Evolutionary conservation across 2,797 vertebrate genomes (phyloP).

Genomic region (Artibeus lituratus): DNA sequence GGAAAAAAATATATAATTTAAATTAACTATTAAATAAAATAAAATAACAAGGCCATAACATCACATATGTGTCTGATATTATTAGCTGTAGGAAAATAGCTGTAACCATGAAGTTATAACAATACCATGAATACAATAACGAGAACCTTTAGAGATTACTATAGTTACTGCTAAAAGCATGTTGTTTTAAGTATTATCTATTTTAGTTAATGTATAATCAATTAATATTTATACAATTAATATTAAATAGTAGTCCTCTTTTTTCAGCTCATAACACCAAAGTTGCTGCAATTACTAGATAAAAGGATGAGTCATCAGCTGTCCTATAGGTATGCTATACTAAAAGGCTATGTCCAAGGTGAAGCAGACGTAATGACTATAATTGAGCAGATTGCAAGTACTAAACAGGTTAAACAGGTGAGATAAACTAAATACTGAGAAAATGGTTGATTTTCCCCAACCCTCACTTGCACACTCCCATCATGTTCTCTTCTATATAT

Average conservation of each 20-base stretch:
- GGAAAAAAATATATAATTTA: background rate
- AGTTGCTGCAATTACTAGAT: constrained; percentile 67
- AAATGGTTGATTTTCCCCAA: background rate
- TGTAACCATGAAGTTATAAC: background rate
- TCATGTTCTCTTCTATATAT: background rate
- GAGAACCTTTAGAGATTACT: background rate
- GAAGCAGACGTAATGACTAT: constrained; percentile 70
- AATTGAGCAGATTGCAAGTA: constrained; percentile 73
- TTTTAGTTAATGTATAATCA: background rate
- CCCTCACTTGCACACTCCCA: background rate
- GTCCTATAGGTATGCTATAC: constrained; percentile 68
- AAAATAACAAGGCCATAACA: background rate
- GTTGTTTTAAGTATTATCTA: background rate
- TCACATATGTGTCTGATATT: background rate
- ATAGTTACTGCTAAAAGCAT: background rate
- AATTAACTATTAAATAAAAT: background rate
- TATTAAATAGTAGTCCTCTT: background rate
- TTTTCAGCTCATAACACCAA: constrained; percentile 73
- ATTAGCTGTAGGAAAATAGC: background rate
- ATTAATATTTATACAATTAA: background rate
- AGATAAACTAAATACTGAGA: constrained; percentile 48
- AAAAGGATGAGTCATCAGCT: constrained; percentile 67
- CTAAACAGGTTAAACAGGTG: constrained; percentile 68
- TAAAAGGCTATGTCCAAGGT: constrained; percentile 78
- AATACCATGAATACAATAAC: background rate